These are phyloP conservation scores for Morpho helenor DNA, from an alignment of 2,888 invertebrate species.

Conservation along the genomic window DNA sequence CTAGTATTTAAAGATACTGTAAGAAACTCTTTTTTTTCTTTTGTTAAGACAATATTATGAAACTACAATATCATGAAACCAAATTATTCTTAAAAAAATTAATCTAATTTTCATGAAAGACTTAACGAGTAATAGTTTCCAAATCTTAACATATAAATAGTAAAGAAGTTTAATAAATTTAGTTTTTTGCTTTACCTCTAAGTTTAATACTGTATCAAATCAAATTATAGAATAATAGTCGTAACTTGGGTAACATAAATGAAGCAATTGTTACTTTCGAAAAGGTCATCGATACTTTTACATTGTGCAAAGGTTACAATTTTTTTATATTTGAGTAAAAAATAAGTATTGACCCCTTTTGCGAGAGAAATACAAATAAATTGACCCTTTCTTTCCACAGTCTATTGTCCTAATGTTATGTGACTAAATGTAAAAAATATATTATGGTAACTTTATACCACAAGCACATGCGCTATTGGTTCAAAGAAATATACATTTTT, in stretches of 20 bases:
- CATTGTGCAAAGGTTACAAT: conserved; percentile 51
- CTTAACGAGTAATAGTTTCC: too few species aligned
- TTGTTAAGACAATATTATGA: too few species aligned
- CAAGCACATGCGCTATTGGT: conserved; percentile 56
- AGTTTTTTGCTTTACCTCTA: too few species aligned
- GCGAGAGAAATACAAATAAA: conserved; percentile 32
- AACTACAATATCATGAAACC: too few species aligned
- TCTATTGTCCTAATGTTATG: conserved; percentile 54
- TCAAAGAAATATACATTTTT: conserved; percentile 66
- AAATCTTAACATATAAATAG: too few species aligned
- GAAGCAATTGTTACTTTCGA: conserved; percentile 29
- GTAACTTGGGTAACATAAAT: conserved; percentile 25
- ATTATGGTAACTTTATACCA: conserved; percentile 58
- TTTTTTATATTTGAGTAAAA: conserved; percentile 38
- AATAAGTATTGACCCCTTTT: conserved; percentile 19
- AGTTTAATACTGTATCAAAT: too few species aligned
- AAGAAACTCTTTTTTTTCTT: too few species aligned
- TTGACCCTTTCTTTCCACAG: conserved; percentile 71
- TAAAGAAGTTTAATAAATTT: too few species aligned
- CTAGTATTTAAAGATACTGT: too few species aligned
- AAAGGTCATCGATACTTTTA: conserved; percentile 39
- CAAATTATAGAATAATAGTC: too few species aligned
- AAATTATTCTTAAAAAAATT: too few species aligned
- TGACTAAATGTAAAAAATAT: conserved; percentile 28
- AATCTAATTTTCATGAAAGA: too few species aligned